Conservation (phyloP, 2,797 vertebrate species). For the Labeo calbasu region DNA sequence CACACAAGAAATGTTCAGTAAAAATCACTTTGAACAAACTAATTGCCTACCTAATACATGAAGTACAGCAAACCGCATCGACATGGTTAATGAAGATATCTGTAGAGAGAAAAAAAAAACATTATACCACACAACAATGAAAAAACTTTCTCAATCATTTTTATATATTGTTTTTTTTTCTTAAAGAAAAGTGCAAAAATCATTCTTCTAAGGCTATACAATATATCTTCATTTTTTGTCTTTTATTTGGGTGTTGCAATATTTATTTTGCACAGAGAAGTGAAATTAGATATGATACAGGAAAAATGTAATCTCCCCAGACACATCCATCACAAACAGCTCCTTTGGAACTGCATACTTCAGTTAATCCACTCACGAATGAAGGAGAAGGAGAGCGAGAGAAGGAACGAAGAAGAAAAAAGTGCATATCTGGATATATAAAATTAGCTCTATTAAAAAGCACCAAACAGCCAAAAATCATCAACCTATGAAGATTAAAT, state of each 20-base stretch:
- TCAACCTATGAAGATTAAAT: slow-evolving; percentile 34
- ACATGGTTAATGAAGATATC: slow-evolving; percentile 62
- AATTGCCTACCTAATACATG: slow-evolving; percentile 61
- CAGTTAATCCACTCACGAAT: slow-evolving; percentile 46
- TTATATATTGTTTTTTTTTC: neutral
- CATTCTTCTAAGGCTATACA: neutral
- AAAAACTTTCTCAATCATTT: neutral
- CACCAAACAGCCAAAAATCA: slow-evolving; percentile 37
- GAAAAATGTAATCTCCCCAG: slow-evolving; percentile 51
- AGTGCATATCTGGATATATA: slow-evolving; percentile 20
- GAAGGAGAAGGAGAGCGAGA: neutral
- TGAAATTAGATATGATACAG: slow-evolving; percentile 50
- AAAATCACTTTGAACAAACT: neutral
- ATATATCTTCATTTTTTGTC: neutral
- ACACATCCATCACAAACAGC: slow-evolving; percentile 52
- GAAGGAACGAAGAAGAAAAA: slow-evolving; percentile 15
- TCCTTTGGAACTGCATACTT: slow-evolving; percentile 51
- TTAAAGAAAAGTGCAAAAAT: neutral
- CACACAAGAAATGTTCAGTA: neutral
- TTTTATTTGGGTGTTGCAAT: slow-evolving; percentile 24
- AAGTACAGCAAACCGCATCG: slow-evolving; percentile 54
- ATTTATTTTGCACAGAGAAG: slow-evolving; percentile 12
- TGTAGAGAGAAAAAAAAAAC: slow-evolving; percentile 46
- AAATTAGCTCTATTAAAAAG: slow-evolving; percentile 26
- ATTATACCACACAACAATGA: slow-evolving; percentile 8